Evolutionary conservation across 2,113 vertebrate species (phyloP).

Genomic region (Thymallus thymallus): DNA sequence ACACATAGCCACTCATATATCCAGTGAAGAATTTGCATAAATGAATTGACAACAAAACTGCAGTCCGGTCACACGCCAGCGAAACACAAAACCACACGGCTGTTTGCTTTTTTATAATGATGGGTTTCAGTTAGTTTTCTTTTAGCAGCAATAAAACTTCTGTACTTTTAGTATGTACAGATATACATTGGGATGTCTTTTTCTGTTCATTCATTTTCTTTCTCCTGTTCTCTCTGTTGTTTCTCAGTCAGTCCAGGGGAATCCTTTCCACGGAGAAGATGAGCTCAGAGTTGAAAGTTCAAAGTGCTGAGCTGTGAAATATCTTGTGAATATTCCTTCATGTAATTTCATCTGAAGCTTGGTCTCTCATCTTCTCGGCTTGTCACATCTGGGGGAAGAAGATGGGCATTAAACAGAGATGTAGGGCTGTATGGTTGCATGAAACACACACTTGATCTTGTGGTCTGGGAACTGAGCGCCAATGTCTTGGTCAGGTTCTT

Average conservation of each 20-base stretch:
- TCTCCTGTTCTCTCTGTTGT: conserved; percentile 44
- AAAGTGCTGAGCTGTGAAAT: conserved; percentile 88
- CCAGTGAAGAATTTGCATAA: conserved; percentile 76
- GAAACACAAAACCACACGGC: conserved; percentile 56
- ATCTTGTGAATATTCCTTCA: conserved; percentile 85
- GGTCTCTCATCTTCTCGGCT: conserved; percentile 90
- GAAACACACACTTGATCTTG: background rate
- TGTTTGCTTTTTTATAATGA: conserved; percentile 61
- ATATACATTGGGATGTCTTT: conserved; percentile 56
- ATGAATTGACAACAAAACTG: conserved; percentile 58
- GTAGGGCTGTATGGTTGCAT: background rate
- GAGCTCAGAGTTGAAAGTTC: conserved; percentile 65
- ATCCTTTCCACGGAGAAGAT: conserved; percentile 84
- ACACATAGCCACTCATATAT: conserved; percentile 67
- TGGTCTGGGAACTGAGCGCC: background rate
- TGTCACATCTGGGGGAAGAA: conserved; percentile 85
- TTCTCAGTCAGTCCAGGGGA: conserved; percentile 79
- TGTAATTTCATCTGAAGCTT: conserved; percentile 68
- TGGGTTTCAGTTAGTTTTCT: conserved; percentile 55
- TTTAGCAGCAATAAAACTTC: conserved; percentile 73
- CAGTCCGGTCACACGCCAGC: conserved; percentile 57
- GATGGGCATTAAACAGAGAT: background rate
- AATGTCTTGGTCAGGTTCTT: background rate
- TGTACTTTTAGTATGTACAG: conserved; percentile 61
- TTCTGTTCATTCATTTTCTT: conserved; percentile 32